Conservation (phyloP, 2,113 vertebrate genomes). For the Micronycteris hirsuta region DNA sequence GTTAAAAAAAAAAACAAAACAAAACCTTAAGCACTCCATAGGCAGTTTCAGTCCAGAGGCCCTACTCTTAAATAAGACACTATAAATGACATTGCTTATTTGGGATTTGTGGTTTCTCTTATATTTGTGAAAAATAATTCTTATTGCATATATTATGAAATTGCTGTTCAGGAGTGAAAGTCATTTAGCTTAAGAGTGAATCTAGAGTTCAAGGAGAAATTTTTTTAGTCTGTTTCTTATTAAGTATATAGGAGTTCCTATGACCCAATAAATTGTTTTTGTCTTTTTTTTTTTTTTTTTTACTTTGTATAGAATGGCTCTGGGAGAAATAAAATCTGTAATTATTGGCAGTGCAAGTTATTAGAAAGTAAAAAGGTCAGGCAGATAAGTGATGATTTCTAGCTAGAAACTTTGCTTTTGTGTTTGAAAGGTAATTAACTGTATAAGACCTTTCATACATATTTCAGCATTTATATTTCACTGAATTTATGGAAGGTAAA, state of each 20-base stretch:
- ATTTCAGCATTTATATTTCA: background rate
- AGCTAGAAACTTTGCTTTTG: background rate
- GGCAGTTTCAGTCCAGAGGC: background rate
- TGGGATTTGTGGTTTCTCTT: background rate
- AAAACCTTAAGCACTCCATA: background rate
- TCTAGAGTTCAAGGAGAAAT: background rate
- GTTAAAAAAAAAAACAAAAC: too few species aligned
- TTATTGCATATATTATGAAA: background rate
- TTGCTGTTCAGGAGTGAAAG: background rate
- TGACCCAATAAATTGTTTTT: background rate
- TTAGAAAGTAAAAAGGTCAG: background rate
- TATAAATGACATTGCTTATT: background rate
- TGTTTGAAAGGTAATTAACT: conserved; percentile 18
- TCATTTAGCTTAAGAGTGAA: background rate
- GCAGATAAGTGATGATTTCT: background rate
- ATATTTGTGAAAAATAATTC: background rate
- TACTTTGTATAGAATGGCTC: background rate
- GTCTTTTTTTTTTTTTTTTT: background rate
- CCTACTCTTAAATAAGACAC: background rate
- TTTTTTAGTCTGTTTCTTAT: background rate
- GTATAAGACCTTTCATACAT: background rate
- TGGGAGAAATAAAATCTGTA: background rate
- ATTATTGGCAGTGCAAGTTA: background rate
- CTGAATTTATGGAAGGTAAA: background rate
- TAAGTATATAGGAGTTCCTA: background rate